Evolutionary conservation across 2,888 invertebrate species (phyloP), one percentile per base, ranked within the genome.

Genomic region (Dicranocentrus wangi): DNA sequence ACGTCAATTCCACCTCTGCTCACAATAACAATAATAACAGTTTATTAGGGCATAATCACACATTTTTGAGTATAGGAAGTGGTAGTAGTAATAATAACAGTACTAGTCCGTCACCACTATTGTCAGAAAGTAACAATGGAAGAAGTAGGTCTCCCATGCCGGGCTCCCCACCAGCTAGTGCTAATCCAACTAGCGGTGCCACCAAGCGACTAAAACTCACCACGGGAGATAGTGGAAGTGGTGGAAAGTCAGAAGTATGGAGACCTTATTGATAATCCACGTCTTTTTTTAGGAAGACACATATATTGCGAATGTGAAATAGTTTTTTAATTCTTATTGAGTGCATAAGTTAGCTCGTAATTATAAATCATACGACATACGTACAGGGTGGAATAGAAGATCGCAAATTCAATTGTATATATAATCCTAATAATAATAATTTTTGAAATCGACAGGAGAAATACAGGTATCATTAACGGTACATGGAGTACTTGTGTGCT

Each of bases 201-300:
- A 13, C 21, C n/a, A 82, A 82, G 53, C 68, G 72, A 75, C 32
- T 79, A 27, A 82, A 73, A 51, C 51, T 72, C 65, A 21, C 72
- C 19, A 65, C 27, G n/a, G 63, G 69, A n/a, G 63, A 23, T 17
- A 39, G 43, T 1, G 58, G 55, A 23, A 55, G 75, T 8, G 71
- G 70, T 73, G 69, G 55, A 27, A 82, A 83, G 51, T 69, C 71
- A 10, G 85, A 84, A 69, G 86, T 86, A n/a, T 86, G 86, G 86
- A 80, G 86, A 77, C 86, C 86, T 23, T 86, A 86, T 78, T 86
- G 82, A 86, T 65, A 71, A 51, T 39, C 23, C n/a, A 17, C 28
- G 8, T 61, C 2, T 25, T 1, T 25, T 27, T 3, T 17, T 53
- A 15, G 5, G n/a, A 51, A 53, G n/a, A n/a, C n/a, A n/a, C n/a